Percentiles rank a stretch among this genome's conserved stretches.
phyloP scores from a whole-genome alignment of 35 echinoderm and acorn worm genomes.

The Lytechinus variegatus region DNA sequence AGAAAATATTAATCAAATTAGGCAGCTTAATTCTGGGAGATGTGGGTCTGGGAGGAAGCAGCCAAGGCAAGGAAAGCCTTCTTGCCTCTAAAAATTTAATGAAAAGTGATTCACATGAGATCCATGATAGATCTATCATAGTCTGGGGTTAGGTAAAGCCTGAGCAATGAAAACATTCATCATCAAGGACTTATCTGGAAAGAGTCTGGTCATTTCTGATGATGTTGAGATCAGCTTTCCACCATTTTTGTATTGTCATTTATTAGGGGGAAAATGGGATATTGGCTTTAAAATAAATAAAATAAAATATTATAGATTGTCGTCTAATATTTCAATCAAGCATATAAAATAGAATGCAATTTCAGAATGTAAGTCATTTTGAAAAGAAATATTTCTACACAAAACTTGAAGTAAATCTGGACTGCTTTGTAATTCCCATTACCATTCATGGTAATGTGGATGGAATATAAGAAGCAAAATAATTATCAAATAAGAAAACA shows the following conservation, averaged over 20 bases:
- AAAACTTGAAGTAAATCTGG: neutral
- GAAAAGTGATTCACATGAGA: neutral
- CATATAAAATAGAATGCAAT: neutral
- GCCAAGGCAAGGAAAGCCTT: neutral
- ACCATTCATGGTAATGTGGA: too few relatives aligned
- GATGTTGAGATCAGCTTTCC: neutral
- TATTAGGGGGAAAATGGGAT: neutral
- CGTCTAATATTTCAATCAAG: neutral
- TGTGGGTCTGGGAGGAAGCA: neutral
- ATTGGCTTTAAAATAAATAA: neutral
- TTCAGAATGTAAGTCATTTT: neutral
- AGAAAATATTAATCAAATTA: conserved; percentile 21
- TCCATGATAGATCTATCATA: neutral
- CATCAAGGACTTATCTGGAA: neutral
- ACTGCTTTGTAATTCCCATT: too few relatives aligned
- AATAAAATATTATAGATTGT: neutral
- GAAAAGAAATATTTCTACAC: neutral
- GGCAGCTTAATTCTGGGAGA: neutral
- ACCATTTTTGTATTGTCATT: neutral
- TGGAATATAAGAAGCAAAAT: too few relatives aligned
- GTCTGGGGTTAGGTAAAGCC: neutral
- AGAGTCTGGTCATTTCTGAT: neutral
- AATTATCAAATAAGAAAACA: too few relatives aligned
- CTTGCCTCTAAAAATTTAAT: neutral
- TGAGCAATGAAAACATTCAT: conserved; percentile 19